Evolutionary conservation across 2,888 invertebrate species (phyloP), one percentile per base, ranked within the genome.

Genomic region (Dynastes hyllus): DNA sequence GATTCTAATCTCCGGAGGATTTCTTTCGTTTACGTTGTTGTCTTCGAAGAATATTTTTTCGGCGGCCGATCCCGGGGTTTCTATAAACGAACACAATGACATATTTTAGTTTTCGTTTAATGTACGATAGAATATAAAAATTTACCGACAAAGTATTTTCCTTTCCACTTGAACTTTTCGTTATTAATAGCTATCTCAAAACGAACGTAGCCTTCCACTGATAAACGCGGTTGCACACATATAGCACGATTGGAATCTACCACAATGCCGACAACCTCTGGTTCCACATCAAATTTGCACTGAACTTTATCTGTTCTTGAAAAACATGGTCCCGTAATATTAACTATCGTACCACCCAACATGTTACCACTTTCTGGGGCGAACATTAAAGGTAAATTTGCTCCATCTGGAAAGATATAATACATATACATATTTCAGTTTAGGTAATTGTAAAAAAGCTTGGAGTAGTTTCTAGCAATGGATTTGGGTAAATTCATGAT

Each of bases 291-390:
- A 86, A 97, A 97, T 82, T 95, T 93, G 86, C 97, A 97, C 76
- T 93, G 93, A 69, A 98, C 93, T 82, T 94, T 92, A 84, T 95
- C 94, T 1, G 91, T 91, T 0, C 92, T 92, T 82, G 93, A 91
- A 87, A 98, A 96, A 87, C 99, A 99, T 1, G 98, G 98, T 0
- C 98, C 99, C 0, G 98, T 98, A 79, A 99, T 96, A 87, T 98
- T 98, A 55, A 99, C 97, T 76, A 98, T 94, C 0, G 97, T 96
- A 1, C 99, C 99, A 2, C 99, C 99, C 82, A 98, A 91, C 98
- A 99, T 98, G 88, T 97, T 97, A 3, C 98, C 98, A 86, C 96
- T 97, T 88, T 98, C 97, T 0, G 98, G 98, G 0, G 98, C 97
- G 85, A 97, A 97, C 84, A 95, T 93, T 76, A 97, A 88, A 0